Evolutionary conservation across 2,797 vertebrate species (phyloP).

Genomic region (Alcedo quadribrachys): DNA sequence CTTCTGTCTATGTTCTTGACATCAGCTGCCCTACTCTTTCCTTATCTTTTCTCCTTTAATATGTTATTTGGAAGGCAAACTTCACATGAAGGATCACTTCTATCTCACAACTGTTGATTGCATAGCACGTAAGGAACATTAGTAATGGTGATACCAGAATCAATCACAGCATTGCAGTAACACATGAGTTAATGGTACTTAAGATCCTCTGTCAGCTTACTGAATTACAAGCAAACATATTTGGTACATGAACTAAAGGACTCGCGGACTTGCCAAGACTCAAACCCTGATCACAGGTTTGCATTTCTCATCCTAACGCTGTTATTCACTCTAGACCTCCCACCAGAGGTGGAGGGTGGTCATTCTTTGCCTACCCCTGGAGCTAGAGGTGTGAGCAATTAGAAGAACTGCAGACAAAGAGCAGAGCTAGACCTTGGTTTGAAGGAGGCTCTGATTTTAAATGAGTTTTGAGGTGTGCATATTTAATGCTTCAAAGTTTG

Average conservation of each 20-base stretch:
- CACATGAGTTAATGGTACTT: slow-evolving; percentile 1
- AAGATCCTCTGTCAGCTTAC: slow-evolving; percentile 27
- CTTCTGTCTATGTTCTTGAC: slow-evolving; percentile 25
- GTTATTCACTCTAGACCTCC: neutral
- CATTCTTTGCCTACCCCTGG: neutral
- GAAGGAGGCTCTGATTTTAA: neutral
- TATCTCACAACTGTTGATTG: neutral
- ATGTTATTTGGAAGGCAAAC: slow-evolving; percentile 16
- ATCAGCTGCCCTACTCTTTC: neutral
- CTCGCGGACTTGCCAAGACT: neutral
- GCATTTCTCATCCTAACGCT: neutral
- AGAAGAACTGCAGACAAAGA: neutral
- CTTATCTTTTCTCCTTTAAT: neutral
- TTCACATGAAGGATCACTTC: neutral
- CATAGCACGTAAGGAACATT: neutral
- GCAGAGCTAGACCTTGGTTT: neutral
- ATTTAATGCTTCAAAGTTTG: neutral
- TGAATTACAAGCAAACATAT: slow-evolving; percentile 38
- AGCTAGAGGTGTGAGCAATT: neutral
- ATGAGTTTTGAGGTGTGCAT: neutral
- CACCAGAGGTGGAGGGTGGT: neutral
- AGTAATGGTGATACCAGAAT: neutral
- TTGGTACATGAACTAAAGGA: slow-evolving; percentile 39
- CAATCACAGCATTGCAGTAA: slow-evolving; percentile 15
- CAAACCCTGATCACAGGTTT: neutral